These are phyloP conservation scores for Neosalanx taihuensis DNA, from an alignment of 2,797 vertebrate genomes.

Conservation along the genomic window DNA sequence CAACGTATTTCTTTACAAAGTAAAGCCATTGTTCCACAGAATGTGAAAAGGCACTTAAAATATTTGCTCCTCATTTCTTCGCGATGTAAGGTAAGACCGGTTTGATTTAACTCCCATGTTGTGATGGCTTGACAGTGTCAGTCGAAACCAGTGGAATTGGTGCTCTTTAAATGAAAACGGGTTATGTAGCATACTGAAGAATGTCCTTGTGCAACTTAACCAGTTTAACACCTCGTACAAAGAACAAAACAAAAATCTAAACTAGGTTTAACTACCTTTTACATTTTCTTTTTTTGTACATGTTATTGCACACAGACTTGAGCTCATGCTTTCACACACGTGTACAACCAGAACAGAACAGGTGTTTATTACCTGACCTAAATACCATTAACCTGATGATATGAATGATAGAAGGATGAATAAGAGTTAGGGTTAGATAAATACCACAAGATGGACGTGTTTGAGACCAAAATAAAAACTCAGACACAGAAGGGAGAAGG, in stretches of 20 bases:
- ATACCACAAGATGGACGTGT: constrained; percentile 9
- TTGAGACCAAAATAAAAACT: constrained; percentile 37
- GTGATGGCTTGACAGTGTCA: neutral
- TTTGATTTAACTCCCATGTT: neutral
- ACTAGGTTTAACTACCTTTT: neutral
- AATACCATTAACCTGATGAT: neutral
- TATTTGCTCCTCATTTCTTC: no score
- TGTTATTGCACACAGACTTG: neutral
- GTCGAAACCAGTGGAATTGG: neutral
- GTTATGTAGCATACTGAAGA: neutral
- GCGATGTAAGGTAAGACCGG: neutral
- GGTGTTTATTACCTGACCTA: neutral
- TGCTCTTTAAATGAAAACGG: neutral
- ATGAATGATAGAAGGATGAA: neutral
- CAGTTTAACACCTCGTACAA: neutral
- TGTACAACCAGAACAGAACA: neutral
- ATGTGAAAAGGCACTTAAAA: no score
- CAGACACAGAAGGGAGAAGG: constrained; percentile 22
- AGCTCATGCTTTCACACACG: neutral
- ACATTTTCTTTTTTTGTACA: neutral
- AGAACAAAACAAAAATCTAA: neutral
- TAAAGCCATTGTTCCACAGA: no score
- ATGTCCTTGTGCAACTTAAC: neutral
- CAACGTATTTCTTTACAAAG: no score
- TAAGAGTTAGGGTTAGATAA: neutral